Evolutionary conservation across 2,888 invertebrate genomes (phyloP).

Genomic region (Hedya salicella): DNA sequence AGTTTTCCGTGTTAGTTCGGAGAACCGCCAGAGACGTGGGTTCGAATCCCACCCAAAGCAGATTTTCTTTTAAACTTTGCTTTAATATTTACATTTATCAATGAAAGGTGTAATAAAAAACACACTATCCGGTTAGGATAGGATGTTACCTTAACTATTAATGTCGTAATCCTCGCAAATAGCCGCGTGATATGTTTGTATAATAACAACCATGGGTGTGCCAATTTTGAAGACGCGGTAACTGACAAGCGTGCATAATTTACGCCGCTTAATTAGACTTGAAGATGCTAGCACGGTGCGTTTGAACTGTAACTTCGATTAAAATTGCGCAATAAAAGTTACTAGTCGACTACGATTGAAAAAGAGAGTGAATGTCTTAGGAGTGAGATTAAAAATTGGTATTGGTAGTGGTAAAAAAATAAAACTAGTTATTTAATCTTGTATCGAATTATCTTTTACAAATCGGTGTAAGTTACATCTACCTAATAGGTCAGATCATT

Average conservation of each 20-base stretch:
- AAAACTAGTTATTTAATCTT: no score
- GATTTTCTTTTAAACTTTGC: no score
- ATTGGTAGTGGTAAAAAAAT: no score
- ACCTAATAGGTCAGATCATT: no score
- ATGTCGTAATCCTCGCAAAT: constrained; percentile 22
- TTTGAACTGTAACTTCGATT: background rate
- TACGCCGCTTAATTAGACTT: constrained; percentile 33
- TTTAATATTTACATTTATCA: no score
- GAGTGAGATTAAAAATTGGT: no score
- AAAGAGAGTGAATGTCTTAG: background rate
- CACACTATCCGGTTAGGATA: constrained; percentile 2
- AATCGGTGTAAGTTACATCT: no score
- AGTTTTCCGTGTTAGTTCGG: no score
- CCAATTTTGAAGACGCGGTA: constrained; percentile 35
- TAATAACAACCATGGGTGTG: constrained; percentile 33
- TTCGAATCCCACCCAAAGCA: no score
- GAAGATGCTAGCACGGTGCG: constrained; percentile 26
- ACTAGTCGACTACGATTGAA: background rate
- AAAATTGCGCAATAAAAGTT: constrained; percentile 6
- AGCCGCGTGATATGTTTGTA: constrained; percentile 11
- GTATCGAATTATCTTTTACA: no score
- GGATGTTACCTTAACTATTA: constrained; percentile 2
- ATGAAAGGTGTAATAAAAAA: background rate
- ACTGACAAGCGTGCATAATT: constrained; percentile 39
- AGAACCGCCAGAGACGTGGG: no score